Evolutionary conservation across 2,797 vertebrate genomes (phyloP), one percentile per base, ranked within the genome.

Genomic region (Arrhamphus sclerolepis): DNA sequence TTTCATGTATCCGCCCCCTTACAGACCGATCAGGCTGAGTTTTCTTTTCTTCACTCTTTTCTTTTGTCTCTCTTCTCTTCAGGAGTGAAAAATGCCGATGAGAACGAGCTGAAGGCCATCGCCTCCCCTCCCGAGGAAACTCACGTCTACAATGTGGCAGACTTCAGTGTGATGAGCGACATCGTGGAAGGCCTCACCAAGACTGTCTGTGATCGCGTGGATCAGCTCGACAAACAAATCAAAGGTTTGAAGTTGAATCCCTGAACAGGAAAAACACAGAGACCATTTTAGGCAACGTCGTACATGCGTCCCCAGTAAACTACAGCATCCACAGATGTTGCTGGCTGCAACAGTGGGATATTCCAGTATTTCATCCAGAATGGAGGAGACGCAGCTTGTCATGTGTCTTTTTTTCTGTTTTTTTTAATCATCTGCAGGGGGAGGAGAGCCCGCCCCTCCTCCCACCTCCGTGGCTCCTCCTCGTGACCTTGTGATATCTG

Each of bases 31-130:
- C 9, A 34, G 2, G 31, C 29, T 2, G 6, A 11, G 31, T 22
- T 50, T 39, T 19, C 29, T 22, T 18, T 13, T 42, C 46, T 46
- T 8, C 24, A 19, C 43, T n/a, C 46, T 46, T 8, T 19, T 17
- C 43, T n/a, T 59, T 24, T 18, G 5, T 5, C 21, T 31, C 28
- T n/a, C 7, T 20, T 42, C 38, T 0, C 2, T 9, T 41, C 84
- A 98, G 97, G 97, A 75, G 97, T 98, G 62, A 99, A 99, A 83
- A 98, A 98, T 1, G 97, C 97, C 0, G 97, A 99, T 46, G 92
- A 95, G 87, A 96, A 92, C 1, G 97, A 98, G 85, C 89, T 99
- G 69, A 94, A 88, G 80, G 93, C 95, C 66, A 98, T 98, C 6
- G 97, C 96, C 6, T 98, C 97, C 0, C 93, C 96, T 5, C 96